Percentiles rank a stretch among this genome's conserved stretches.
Evolutionary conservation across 2,888 invertebrate species (phyloP).

Genomic region (Sphecodes monilicornis): DNA sequence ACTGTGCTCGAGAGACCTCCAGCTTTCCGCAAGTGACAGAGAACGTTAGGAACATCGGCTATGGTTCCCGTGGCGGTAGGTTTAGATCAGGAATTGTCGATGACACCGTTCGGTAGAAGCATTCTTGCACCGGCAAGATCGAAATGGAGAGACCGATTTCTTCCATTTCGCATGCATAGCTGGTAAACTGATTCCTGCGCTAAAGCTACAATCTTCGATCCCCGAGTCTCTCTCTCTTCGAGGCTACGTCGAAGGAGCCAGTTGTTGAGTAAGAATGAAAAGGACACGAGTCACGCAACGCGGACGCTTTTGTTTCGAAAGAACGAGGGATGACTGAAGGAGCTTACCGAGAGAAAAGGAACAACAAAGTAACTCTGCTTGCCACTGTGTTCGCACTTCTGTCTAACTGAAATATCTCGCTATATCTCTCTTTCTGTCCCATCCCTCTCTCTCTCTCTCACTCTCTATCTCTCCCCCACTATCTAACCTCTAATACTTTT

Average conservation of each 20-base stretch:
- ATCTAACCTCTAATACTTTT: constrained; percentile 21
- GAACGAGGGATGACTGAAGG: constrained; percentile 75
- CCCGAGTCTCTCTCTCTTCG: constrained; percentile 83
- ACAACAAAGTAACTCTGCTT: constrained; percentile 79
- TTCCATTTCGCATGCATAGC: constrained; percentile 4
- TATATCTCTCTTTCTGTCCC: constrained; percentile 47
- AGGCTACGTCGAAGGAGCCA: constrained; percentile 79
- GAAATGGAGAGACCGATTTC: not conserved
- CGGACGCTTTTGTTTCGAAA: constrained; percentile 66
- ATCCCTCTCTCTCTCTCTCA: constrained; percentile 48
- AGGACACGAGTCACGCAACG: constrained; percentile 74
- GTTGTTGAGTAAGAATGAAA: constrained; percentile 59
- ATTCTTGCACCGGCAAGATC: not conserved
- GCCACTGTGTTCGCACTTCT: constrained; percentile 79
- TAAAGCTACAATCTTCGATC: constrained; percentile 83
- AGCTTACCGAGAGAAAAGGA: constrained; percentile 76
- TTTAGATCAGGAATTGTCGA: constrained; percentile 56
- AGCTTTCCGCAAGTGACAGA: not conserved
- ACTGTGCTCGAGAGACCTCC: not conserved
- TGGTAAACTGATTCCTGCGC: constrained; percentile 78
- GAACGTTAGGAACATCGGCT: constrained; percentile 17
- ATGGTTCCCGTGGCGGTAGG: constrained; percentile 8
- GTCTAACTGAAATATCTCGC: constrained; percentile 50
- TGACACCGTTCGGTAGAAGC: not conserved
- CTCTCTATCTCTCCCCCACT: not conserved